A percentile compares a stretch with the other conserved stretches of the same genome.
These are phyloP conservation scores for Actinostola sp. DNA, from an alignment of 92 coral and sea anemone genomes.

Conservation along the genomic window DNA sequence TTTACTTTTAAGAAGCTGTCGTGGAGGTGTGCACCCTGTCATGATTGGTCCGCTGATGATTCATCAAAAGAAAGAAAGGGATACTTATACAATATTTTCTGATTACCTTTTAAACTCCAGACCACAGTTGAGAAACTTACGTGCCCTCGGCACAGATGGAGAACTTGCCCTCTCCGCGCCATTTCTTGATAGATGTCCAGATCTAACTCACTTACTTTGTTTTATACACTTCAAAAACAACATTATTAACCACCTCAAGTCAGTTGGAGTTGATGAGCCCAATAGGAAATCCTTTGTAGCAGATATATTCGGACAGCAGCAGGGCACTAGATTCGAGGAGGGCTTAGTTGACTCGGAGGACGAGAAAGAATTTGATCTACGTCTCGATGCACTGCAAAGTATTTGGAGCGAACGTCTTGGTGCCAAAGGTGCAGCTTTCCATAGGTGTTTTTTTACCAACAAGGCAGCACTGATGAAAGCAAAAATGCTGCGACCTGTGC, in stretches of 20 bases:
- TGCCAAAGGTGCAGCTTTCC: conserved; percentile 16
- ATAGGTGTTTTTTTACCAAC: conserved; percentile 26
- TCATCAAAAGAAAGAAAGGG: conserved; percentile 48
- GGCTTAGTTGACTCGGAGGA: conserved; percentile 30
- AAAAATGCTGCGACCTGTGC: conserved; percentile 25
- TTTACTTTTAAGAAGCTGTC: conserved; percentile 8
- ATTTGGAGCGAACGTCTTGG: conserved; percentile 33
- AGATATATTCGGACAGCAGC: conserved; percentile 41
- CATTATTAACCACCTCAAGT: conserved; percentile 25
- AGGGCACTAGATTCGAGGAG: conserved; percentile 28
- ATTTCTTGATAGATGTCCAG: conserved; percentile 24
- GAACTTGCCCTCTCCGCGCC: conserved; percentile 31
- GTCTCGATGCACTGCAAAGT: conserved; percentile 26
- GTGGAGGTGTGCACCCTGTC: conserved; percentile 32
- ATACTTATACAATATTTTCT: conserved; percentile 19
- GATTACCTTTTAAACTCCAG: conserved; percentile 7
- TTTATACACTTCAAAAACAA: conserved; percentile 41
- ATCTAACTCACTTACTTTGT: conserved; percentile 26
- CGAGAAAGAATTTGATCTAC: conserved; percentile 30
- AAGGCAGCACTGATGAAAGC: conserved; percentile 20
- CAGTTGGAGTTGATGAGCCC: conserved; percentile 30
- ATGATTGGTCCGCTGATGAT: conserved; percentile 44
- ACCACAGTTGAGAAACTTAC: background rate
- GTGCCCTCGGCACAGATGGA: conserved; percentile 24
- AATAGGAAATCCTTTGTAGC: conserved; percentile 11